A percentile compares a stretch with the other conserved stretches of the same genome.
Evolutionary conservation across 92 coral and sea anemone genomes (phyloP).

Genomic region (Zoanthus solanderi): DNA sequence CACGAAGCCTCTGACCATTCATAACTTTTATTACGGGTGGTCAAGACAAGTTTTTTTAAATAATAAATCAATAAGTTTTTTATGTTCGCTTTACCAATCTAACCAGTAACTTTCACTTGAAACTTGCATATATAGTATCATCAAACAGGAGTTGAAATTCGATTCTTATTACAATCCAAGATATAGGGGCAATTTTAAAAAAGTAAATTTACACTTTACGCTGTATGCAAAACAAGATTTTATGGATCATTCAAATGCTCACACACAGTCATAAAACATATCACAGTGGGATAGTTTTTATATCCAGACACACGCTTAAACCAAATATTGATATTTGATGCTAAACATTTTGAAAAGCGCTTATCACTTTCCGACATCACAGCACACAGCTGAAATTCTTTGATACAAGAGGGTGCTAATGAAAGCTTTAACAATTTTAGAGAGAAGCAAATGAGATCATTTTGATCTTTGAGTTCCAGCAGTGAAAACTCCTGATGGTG

Average conservation of each 20-base stretch:
- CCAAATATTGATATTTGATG: not conserved
- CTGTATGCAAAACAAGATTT: not conserved
- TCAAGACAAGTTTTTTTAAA: not conserved
- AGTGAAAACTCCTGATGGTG: not conserved
- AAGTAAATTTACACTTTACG: not conserved
- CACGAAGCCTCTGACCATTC: not conserved
- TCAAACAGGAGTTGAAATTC: not conserved
- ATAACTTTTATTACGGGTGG: not conserved
- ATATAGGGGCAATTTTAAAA: not conserved
- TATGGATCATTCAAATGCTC: too few species aligned
- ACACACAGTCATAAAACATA: too few species aligned
- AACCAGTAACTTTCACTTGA: not conserved
- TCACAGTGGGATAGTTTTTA: not conserved
- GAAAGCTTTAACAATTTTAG: slow-evolving; percentile 2
- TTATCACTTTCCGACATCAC: slow-evolving; percentile 7
- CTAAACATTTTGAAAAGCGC: not conserved
- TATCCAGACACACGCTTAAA: not conserved
- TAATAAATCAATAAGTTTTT: too few species aligned
- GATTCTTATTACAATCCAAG: not conserved
- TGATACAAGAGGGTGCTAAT: slow-evolving; percentile 14
- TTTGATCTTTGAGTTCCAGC: slow-evolving; percentile 9
- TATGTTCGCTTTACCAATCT: not conserved
- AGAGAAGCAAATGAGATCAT: slow-evolving; percentile 20
- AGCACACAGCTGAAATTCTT: not conserved
- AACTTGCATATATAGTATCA: not conserved